A percentile compares a stretch with the other conserved stretches of the same genome.
These are phyloP conservation scores for Darevskia mixta DNA, from an alignment of 2,797 vertebrate genomes.

Conservation along the genomic window DNA sequence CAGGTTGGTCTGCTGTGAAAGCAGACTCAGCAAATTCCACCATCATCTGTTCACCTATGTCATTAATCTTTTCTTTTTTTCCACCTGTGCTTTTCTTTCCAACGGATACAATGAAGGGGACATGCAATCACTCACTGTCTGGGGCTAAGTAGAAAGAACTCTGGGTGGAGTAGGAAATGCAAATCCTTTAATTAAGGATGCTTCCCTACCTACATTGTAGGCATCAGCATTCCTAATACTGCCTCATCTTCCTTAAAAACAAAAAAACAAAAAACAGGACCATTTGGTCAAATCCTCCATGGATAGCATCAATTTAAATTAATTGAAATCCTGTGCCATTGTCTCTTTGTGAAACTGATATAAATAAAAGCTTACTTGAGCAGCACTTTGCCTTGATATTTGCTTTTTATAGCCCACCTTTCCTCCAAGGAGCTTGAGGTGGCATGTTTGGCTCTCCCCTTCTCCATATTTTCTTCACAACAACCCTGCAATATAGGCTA, in stretches of 20 bases:
- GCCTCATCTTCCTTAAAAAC: background rate
- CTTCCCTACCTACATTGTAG: constrained; percentile 49
- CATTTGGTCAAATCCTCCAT: constrained; percentile 14
- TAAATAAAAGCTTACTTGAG: background rate
- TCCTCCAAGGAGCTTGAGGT: too few species aligned
- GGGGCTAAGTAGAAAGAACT: constrained; percentile 2
- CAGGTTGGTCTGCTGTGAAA: too few species aligned
- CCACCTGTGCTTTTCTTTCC: background rate
- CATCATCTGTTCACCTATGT: background rate
- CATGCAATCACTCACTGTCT: constrained; percentile 23
- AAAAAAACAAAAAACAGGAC: constrained; percentile 30
- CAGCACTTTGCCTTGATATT: background rate
- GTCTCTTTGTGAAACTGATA: background rate
- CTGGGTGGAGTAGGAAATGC: background rate
- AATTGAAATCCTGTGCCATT: background rate
- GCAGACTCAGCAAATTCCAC: too few species aligned
- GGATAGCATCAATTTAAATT: constrained; percentile 6
- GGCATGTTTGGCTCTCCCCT: too few species aligned
- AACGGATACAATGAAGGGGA: background rate
- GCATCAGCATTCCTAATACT: constrained; percentile 19
- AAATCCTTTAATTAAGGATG: constrained; percentile 36
- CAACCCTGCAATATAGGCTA: background rate
- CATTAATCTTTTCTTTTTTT: background rate
- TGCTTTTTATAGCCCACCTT: too few species aligned
- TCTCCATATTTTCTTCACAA: background rate